These are phyloP conservation scores for Archegozetes longisetosus DNA, from an alignment of 1,140 invertebrate species.

Conservation along the genomic window DNA sequence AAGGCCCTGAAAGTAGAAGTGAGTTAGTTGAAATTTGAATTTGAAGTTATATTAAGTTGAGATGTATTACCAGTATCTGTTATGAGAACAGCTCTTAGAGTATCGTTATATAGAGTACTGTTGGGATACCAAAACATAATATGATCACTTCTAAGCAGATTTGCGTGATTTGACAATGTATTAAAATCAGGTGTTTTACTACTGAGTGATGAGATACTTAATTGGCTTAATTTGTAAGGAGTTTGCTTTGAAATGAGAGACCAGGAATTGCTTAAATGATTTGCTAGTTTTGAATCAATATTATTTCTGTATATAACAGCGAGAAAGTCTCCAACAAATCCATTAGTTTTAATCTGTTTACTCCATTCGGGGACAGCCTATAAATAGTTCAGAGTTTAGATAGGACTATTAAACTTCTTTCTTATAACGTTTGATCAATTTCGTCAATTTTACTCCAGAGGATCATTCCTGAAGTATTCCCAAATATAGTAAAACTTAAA, in stretches of 20 bases:
- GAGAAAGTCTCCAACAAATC: conserved; percentile 28
- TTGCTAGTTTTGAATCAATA: conserved; percentile 23
- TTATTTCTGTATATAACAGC: conserved; percentile 25
- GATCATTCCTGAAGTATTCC: too few species aligned
- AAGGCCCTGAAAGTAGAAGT: conserved; percentile 27
- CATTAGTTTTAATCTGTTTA: conserved; percentile 23
- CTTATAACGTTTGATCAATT: too few species aligned
- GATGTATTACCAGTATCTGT: conserved; percentile 29
- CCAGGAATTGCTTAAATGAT: conserved; percentile 20
- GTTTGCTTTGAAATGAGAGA: conserved; percentile 21
- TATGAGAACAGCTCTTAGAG: conserved; percentile 30
- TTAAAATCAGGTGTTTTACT: conserved; percentile 11
- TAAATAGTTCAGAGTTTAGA: conserved; percentile 12
- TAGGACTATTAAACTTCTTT: too few species aligned
- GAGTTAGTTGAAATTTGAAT: background rate
- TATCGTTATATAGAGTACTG: conserved; percentile 10
- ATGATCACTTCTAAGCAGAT: conserved; percentile 26
- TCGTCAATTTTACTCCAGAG: too few species aligned
- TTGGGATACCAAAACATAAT: conserved; percentile 24
- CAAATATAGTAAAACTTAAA: too few species aligned
- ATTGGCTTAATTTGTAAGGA: conserved; percentile 17
- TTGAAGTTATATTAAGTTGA: background rate
- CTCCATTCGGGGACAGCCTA: conserved; percentile 23
- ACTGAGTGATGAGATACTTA: conserved; percentile 3
- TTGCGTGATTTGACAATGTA: conserved; percentile 20